A percentile compares a stretch with the other conserved stretches of the same genome.
phyloP scores from a whole-genome alignment of 2,888 invertebrate genomes.

The Dicroscelio sp. region DNA sequence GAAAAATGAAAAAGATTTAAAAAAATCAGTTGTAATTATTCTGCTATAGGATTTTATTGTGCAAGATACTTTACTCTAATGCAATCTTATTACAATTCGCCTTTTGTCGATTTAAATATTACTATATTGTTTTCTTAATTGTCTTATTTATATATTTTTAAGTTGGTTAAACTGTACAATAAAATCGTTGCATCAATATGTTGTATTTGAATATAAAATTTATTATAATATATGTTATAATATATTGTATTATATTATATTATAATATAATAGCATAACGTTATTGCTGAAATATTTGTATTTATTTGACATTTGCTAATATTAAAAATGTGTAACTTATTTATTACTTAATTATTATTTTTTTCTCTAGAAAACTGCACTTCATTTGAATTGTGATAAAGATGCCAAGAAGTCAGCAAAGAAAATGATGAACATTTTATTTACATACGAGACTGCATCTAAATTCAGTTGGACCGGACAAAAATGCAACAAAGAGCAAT shows the following conservation, averaged over 20 bases:
- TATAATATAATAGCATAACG: not conserved
- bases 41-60: not conserved
- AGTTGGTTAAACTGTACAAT: too few species aligned
- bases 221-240: too few species aligned
- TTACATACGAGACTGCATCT: not conserved
- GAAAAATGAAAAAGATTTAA: not conserved
- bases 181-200: too few species aligned
- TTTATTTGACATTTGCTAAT: not conserved
- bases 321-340: not conserved
- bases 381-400: not conserved
- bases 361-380: not conserved
- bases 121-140: too few species aligned
- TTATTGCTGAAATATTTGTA: not conserved
- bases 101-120: too few species aligned
- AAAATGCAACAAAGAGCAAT: not conserved
- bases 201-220: too few species aligned
- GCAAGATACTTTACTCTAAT: not conserved
- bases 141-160: too few species aligned
- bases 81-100: not conserved
- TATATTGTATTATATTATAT: not conserved
- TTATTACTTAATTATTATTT: not conserved
- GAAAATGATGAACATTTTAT: not conserved
- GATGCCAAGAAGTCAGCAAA: not conserved
- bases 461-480: not conserved
- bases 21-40: not conserved